These are phyloP conservation scores for Plebejus melissa DNA, from an alignment of 2,888 invertebrate genomes.

Conservation along the genomic window DNA sequence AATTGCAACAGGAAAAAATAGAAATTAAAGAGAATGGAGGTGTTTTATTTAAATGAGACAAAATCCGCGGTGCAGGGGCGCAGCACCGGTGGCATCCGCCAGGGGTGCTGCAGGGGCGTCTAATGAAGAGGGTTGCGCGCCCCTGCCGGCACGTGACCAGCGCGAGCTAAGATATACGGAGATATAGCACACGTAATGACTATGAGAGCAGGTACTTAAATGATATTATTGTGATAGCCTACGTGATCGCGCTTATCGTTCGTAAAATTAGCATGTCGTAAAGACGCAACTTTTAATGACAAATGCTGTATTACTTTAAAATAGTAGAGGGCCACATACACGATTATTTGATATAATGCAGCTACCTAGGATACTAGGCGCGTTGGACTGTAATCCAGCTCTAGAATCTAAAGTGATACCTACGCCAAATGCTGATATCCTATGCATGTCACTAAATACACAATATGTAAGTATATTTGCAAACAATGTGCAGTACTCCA, in stretches of 20 bases:
- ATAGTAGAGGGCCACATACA: too few relatives aligned
- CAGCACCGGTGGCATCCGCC: slow-evolving; percentile 33
- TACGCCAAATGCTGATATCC: too few relatives aligned
- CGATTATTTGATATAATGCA: too few relatives aligned
- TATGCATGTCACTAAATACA: too few relatives aligned
- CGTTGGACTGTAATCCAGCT: too few relatives aligned
- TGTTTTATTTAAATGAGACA: slow-evolving; percentile 35
- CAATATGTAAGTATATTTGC: too few relatives aligned
- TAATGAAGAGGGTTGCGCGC: slow-evolving; percentile 71
- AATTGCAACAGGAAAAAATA: slow-evolving; percentile 12
- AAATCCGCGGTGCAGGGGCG: slow-evolving; percentile 43
- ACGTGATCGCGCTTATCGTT: neutral
- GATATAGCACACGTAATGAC: slow-evolving; percentile 1
- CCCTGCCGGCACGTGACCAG: slow-evolving; percentile 46
- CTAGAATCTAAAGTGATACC: too few relatives aligned
- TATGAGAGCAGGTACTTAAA: neutral
- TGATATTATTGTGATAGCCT: neutral
- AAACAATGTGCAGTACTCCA: too few relatives aligned
- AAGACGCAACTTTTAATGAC: neutral
- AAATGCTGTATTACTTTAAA: neutral
- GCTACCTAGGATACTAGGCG: too few relatives aligned
- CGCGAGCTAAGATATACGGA: slow-evolving; percentile 38
- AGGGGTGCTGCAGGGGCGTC: slow-evolving; percentile 58
- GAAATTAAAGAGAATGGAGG: slow-evolving; percentile 29
- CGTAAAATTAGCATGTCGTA: neutral